Percentiles rank a stretch among this genome's conserved stretches.
These are phyloP conservation scores for Amphimedon queenslandica DNA, from an alignment of 37 sponge, comb jelly and placozoan genomes.

Conservation along the genomic window DNA sequence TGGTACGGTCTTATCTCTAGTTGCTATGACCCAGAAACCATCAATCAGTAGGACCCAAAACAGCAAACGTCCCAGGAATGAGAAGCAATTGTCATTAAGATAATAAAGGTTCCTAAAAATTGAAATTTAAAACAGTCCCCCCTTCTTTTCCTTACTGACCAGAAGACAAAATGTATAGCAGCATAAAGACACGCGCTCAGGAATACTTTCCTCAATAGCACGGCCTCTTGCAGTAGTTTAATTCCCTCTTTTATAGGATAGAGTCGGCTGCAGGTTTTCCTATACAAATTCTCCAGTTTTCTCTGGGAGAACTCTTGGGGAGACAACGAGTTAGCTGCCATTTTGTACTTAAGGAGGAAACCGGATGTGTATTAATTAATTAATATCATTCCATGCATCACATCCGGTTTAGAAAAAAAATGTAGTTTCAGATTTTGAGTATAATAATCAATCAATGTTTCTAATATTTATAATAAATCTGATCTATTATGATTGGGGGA, in stretches of 20 bases:
- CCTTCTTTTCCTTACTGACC: background rate
- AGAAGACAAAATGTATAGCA: background rate
- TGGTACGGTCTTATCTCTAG: conserved; percentile 3
- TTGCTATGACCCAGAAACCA: background rate
- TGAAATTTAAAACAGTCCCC: too few species aligned
- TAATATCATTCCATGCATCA: too few species aligned
- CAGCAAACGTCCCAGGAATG: background rate
- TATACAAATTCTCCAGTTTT: background rate
- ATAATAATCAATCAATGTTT: too few species aligned
- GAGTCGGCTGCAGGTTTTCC: background rate
- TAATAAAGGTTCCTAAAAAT: background rate
- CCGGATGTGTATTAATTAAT: too few species aligned
- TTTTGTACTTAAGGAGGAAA: too few species aligned
- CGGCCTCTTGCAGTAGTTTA: background rate
- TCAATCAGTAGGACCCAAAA: background rate
- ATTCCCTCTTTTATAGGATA: background rate
- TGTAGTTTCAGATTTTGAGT: too few species aligned
- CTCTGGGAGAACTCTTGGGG: background rate
- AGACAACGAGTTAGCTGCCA: too few species aligned
- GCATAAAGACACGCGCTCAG: background rate
- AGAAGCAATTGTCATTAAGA: background rate
- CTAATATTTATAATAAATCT: too few species aligned
- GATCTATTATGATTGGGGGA: too few species aligned
- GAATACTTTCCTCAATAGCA: background rate
- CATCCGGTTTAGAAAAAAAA: too few species aligned